Evolutionary conservation across 2,797 vertebrate genomes (phyloP).

Genomic region (Coregonus suidteri): DNA sequence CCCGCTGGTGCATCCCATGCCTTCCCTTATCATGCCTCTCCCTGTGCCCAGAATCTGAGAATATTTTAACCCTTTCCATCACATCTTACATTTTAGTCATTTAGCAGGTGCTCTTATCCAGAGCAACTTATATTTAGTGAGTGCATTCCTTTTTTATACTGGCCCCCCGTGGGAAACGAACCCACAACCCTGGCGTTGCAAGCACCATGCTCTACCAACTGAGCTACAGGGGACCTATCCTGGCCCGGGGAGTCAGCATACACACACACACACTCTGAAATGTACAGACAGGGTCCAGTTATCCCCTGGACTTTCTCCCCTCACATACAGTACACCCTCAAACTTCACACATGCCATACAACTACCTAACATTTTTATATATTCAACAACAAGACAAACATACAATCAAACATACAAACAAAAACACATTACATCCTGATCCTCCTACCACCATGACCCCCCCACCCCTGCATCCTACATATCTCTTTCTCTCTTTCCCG

Average conservation of each 20-base stretch:
- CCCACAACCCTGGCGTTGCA: no score
- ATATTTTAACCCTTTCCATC: slow-evolving; percentile 39
- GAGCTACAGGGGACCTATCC: neutral
- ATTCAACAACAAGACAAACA: slow-evolving; percentile 15
- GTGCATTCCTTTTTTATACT: no score
- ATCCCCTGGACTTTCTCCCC: neutral
- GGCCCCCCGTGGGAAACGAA: no score
- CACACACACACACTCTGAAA: neutral
- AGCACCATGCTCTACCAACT: no score
- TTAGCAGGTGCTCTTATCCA: no score
- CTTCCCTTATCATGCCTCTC: slow-evolving; percentile 55
- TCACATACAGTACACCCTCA: neutral
- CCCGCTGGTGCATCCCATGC: slow-evolving; percentile 58
- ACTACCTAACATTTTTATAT: neutral
- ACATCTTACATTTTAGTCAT: no score
- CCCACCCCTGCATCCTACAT: slow-evolving; percentile 39
- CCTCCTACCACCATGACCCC: slow-evolving; percentile 70
- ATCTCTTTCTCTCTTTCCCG: slow-evolving; percentile 40
- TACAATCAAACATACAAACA: slow-evolving; percentile 45
- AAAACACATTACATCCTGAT: slow-evolving; percentile 55
- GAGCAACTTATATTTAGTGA: no score
- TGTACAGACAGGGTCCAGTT: neutral
- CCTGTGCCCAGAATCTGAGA: slow-evolving; percentile 35
- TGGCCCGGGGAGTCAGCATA: slow-evolving; percentile 31
- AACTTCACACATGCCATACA: neutral